Evolutionary conservation across 1,140 invertebrate genomes (phyloP).

Genomic region (Chironomus striatipennis): DNA sequence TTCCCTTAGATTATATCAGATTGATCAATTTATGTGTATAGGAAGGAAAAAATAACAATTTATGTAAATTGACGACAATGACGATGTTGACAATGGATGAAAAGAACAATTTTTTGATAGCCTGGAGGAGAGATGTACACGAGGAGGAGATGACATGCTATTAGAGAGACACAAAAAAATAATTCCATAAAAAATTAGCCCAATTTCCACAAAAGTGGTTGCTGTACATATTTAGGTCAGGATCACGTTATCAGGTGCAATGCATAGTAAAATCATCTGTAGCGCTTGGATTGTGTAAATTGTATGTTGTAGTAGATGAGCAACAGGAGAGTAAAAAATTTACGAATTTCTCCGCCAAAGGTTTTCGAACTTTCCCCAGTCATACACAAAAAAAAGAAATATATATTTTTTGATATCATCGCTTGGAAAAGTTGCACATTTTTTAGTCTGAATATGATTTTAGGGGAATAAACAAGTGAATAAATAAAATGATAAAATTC

Average conservation of each 20-base stretch:
- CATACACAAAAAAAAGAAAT: neutral
- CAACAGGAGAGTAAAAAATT: no score
- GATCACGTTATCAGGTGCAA: conserved; percentile 1
- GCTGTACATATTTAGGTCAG: neutral
- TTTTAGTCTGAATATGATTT: neutral
- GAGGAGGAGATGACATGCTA: neutral
- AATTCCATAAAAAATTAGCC: neutral
- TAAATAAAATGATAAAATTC: neutral
- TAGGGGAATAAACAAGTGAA: neutral
- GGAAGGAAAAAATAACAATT: no score
- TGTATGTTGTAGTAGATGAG: no score
- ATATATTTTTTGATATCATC: neutral
- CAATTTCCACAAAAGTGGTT: neutral
- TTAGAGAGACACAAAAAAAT: neutral
- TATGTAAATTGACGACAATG: no score
- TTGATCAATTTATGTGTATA: no score
- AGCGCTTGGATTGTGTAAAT: no score
- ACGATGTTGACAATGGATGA: no score
- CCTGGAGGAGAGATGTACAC: no score
- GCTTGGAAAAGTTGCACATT: neutral
- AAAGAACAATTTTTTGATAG: no score
- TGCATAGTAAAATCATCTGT: neutral
- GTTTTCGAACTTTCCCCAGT: neutral
- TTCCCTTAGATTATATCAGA: no score
- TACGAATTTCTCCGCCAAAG: no score